Conservation (phyloP, 2,797 vertebrate genomes). For the Acanthurus lineatus region DNA sequence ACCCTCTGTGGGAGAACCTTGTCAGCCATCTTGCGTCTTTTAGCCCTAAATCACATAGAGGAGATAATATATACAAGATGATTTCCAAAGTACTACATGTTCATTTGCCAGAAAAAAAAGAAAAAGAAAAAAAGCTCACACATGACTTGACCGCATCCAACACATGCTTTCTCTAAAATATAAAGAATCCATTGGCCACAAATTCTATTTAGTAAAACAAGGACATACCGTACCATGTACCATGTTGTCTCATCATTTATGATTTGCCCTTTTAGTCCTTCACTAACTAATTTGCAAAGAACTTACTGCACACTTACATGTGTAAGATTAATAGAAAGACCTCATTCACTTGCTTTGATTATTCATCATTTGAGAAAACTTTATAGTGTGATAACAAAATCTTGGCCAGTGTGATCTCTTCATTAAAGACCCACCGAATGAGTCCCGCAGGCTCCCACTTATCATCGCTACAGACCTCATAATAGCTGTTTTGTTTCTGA, state of each 20-base stretch:
- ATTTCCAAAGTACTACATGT: neutral
- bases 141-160: neutral
- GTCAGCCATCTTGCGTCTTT: conserved; percentile 99
- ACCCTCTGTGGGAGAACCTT: conserved; percentile 98
- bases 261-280: conserved; percentile 8
- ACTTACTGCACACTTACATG: neutral
- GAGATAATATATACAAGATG: neutral
- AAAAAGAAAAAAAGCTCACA: neutral
- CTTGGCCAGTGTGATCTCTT: conserved; percentile 6
- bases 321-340: conserved; percentile 23
- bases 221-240: neutral
- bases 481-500: conserved; percentile 52
- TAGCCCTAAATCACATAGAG: conserved; percentile 84
- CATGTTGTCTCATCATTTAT: conserved; percentile 19
- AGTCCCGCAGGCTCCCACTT: conserved; percentile 44
- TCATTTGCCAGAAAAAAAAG: neutral
- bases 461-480: conserved; percentile 33
- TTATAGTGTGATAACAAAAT: conserved; percentile 17
- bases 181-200: neutral
- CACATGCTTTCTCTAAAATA: neutral
- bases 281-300: conserved; percentile 20
- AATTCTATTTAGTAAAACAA: neutral
- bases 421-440: conserved; percentile 18
- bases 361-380: conserved; percentile 44
- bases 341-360: conserved; percentile 26